phyloP scores from a whole-genome alignment of 92 coral and sea anemone genomes.

The Zoanthus solanderi region DNA sequence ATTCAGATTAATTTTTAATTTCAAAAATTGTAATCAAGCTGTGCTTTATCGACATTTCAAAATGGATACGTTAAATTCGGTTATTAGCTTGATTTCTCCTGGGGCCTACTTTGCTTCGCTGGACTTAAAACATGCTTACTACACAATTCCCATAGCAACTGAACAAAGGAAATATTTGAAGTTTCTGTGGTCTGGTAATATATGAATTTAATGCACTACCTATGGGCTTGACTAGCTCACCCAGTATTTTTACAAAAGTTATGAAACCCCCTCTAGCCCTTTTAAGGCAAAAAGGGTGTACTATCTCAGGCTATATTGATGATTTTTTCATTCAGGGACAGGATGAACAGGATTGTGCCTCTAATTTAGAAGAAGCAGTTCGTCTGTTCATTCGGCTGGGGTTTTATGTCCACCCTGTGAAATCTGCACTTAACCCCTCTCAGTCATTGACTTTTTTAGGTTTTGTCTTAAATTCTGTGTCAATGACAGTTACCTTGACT shows the following conservation, averaged over 20 bases:
- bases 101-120: slow-evolving; percentile 57
- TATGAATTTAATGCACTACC: slow-evolving; percentile 45
- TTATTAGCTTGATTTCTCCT: slow-evolving; percentile 40
- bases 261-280: slow-evolving; percentile 31
- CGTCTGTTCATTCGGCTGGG: neutral
- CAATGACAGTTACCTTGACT: slow-evolving; percentile 11
- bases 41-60: slow-evolving; percentile 57
- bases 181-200: slow-evolving; percentile 31
- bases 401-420: neutral
- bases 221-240: slow-evolving; percentile 42
- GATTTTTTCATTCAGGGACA: slow-evolving; percentile 1
- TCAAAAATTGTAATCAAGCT: slow-evolving; percentile 56
- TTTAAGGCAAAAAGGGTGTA: slow-evolving; percentile 25
- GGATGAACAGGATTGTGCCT: neutral
- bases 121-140: slow-evolving; percentile 56
- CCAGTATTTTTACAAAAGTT: slow-evolving; percentile 9
- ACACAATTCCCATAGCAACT: slow-evolving; percentile 41
- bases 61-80: slow-evolving; percentile 56
- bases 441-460: neutral
- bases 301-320: neutral
- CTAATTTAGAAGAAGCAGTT: neutral
- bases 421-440: neutral
- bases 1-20: slow-evolving; percentile 53
- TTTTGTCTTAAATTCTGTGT: slow-evolving; percentile 1
- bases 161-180: slow-evolving; percentile 44